Percentiles rank a stretch among this genome's conserved stretches.
These are phyloP conservation scores for Chloropsis cyanopogon DNA, from an alignment of 2,113 vertebrate species.

Conservation along the genomic window DNA sequence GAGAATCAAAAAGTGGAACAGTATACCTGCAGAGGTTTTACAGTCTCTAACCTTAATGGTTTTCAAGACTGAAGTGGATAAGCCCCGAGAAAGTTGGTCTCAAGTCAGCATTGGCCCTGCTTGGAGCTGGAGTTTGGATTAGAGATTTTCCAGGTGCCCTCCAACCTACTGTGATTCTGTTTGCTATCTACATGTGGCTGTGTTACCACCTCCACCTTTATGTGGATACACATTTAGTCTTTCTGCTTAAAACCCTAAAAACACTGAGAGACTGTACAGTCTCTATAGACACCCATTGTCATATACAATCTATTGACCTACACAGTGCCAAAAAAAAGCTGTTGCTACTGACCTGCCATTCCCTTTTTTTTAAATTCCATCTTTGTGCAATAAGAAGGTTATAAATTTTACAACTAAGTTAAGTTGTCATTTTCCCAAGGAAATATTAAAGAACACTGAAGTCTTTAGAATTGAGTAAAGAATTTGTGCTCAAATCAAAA, in stretches of 20 bases:
- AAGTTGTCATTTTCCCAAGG: background rate
- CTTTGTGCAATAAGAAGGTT: background rate
- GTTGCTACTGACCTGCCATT: background rate
- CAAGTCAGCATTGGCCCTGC: background rate
- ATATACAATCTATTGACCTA: conserved; percentile 6
- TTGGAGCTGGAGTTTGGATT: background rate
- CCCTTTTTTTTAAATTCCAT: background rate
- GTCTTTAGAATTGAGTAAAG: background rate
- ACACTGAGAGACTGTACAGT: background rate
- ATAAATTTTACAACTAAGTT: background rate
- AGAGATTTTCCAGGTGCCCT: background rate
- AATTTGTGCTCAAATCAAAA: background rate
- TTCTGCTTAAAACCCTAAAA: background rate
- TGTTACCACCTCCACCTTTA: background rate
- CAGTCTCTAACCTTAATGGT: background rate
- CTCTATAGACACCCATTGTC: background rate
- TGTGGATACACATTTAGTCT: accelerated
- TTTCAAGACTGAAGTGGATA: background rate
- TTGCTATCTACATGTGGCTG: background rate
- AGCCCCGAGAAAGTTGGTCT: background rate
- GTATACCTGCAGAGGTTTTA: background rate
- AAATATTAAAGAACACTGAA: background rate
- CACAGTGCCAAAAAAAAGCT: background rate
- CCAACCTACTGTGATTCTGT: background rate
- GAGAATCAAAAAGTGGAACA: background rate